Evolutionary conservation across 2,113 vertebrate species (phyloP).

Genomic region (Laticauda laticaudata): DNA sequence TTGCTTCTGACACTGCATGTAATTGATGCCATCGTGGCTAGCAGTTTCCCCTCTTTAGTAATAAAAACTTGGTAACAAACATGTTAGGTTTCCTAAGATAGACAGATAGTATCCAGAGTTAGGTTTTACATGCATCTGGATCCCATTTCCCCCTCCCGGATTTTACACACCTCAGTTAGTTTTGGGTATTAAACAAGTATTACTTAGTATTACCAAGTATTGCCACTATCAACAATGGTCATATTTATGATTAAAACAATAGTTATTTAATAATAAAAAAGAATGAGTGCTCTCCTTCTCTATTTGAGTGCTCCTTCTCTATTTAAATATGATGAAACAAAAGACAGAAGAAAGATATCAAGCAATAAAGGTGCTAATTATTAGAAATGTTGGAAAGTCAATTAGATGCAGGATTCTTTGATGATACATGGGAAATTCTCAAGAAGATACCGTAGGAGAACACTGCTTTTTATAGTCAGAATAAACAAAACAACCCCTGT

Average conservation of each 20-base stretch:
- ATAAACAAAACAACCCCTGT: not conserved
- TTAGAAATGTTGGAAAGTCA: not conserved
- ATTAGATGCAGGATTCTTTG: not conserved
- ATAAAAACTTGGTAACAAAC: not conserved
- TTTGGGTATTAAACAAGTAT: not conserved
- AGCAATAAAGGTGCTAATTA: not conserved
- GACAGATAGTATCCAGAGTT: not conserved
- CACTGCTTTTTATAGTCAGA: not conserved
- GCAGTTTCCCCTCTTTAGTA: not conserved
- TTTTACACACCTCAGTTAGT: not conserved
- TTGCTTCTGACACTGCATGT: no score
- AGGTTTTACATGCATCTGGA: not conserved
- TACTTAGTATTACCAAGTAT: not conserved
- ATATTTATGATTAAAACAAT: not conserved
- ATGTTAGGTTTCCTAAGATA: not conserved
- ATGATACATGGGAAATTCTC: not conserved
- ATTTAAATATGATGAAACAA: not conserved
- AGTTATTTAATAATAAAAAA: not conserved
- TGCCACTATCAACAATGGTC: not conserved
- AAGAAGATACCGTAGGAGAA: not conserved
- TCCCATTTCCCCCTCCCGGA: not conserved
- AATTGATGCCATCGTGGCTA: not conserved
- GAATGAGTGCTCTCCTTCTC: not conserved
- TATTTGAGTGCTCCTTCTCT: not conserved
- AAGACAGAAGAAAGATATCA: not conserved